Conservation (phyloP, 2,797 vertebrate genomes). For the Falco peregrinus region DNA sequence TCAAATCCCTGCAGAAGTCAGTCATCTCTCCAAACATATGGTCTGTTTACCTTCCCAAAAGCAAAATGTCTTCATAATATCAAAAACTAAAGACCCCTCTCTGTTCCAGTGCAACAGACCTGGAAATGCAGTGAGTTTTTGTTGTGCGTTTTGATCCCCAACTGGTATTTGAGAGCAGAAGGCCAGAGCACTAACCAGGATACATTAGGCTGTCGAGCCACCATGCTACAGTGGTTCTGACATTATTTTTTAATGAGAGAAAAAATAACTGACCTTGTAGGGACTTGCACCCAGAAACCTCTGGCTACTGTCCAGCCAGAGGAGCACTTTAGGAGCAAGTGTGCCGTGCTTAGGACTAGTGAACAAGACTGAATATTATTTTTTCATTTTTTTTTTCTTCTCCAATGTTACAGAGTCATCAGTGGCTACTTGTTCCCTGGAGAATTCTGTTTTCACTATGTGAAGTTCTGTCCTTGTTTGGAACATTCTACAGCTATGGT, state of each 20-base stretch:
- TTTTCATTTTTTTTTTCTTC: neutral
- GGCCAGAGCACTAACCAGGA: slow-evolving; percentile 48
- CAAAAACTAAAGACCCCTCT: slow-evolving; percentile 40
- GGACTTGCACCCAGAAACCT: slow-evolving; percentile 17
- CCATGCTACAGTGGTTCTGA: slow-evolving; percentile 29
- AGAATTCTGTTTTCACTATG: neutral
- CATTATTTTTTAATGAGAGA: slow-evolving; percentile 28
- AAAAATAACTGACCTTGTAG: slow-evolving; percentile 57
- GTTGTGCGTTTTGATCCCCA: neutral
- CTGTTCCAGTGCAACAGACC: slow-evolving; percentile 45
- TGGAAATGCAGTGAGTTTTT: slow-evolving; percentile 39
- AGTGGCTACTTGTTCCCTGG: neutral
- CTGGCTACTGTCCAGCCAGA: neutral
- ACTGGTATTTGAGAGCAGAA: slow-evolving; percentile 34
- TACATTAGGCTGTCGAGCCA: slow-evolving; percentile 12
- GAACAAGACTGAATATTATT: neutral
- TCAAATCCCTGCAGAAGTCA: slow-evolving; percentile 53
- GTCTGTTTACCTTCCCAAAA: slow-evolving; percentile 50
- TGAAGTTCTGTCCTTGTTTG: neutral
- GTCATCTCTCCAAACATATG: slow-evolving; percentile 64
- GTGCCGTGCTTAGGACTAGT: neutral
- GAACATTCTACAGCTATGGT: neutral
- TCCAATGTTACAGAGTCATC: no score
- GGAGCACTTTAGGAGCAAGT: neutral
- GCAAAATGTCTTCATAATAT: slow-evolving; percentile 51